These are phyloP conservation scores for Parasteatoda tepidariorum DNA, from an alignment of 1,140 invertebrate species.

Conservation along the genomic window DNA sequence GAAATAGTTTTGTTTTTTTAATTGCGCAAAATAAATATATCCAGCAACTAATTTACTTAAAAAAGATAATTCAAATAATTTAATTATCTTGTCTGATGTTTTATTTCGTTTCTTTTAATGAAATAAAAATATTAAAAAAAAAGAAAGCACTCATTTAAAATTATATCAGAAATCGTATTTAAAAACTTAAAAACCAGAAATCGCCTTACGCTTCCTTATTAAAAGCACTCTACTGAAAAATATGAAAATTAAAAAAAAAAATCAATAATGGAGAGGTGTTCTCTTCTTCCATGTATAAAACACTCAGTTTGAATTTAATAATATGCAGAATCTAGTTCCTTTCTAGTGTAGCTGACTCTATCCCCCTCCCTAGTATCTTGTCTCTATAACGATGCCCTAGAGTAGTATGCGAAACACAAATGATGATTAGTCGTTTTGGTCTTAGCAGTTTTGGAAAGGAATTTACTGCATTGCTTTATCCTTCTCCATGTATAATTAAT, in stretches of 20 bases:
- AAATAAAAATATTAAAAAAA: background rate
- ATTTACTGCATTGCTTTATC: conserved; percentile 22
- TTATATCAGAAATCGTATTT: background rate
- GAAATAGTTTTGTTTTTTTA: too few species aligned
- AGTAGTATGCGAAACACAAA: conserved; percentile 24
- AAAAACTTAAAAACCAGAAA: background rate
- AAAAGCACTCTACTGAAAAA: background rate
- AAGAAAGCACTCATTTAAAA: background rate
- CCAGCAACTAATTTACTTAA: too few species aligned
- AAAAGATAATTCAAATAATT: background rate
- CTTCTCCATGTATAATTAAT: conserved; percentile 39
- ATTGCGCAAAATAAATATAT: too few species aligned
- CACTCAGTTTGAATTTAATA: conserved; percentile 29
- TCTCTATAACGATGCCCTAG: conserved; percentile 40
- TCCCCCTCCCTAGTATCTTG: conserved; percentile 8
- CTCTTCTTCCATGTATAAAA: background rate
- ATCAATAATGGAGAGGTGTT: conserved; percentile 4
- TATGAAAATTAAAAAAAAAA: background rate
- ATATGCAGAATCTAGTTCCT: conserved; percentile 15
- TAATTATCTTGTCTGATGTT: background rate
- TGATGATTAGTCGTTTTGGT: conserved; percentile 52
- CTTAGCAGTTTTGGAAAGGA: conserved; percentile 32
- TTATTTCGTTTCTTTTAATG: background rate
- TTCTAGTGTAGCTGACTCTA: too few species aligned
- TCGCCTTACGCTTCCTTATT: background rate